Base-by-base conservation (phyloP, 2,888 invertebrate species). In the Camptogramma bilineatum region DNA sequence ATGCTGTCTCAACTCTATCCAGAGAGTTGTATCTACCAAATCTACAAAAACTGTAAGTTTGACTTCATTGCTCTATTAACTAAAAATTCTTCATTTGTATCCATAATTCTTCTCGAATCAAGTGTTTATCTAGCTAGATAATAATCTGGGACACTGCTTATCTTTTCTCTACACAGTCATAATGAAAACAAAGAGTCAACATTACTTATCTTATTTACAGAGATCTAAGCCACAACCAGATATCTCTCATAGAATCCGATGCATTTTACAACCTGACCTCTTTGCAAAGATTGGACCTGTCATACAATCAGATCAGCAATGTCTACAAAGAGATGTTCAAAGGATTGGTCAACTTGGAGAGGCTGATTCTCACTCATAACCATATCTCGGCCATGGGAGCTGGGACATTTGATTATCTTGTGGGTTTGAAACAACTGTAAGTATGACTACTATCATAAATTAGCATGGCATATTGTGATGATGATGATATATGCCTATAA, bases 221-320 rank as follows among this genome's bases (percentile, higher is more conserved):
- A 78, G 97, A 98, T 87, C 91, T 98, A 56, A 97, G 96, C 81
- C 95, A 95, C 79, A 98, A 98, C 84, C 94, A 95, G 74, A 96
- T 98, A 79, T 94, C 94, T 50, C 87, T 94, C 17, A 95, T 98
- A 75, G 95, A 96, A 73, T 94, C 95, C 3, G 95, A 95, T 77
- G 96, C 97, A 56, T 97, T 98, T 83, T 94, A 93, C 72, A 95
- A 96, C 81, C 94, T 96, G 76, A 94, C 95, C 13, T 95, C 95
- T 64, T 88, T 97, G n/a, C 95, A 95, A 81, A 87, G 95, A 53
- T 86, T 96, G 69, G 96, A 96, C 82, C 82, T 97, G 62, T 96
- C 96, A 0, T 91, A 93, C 72, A 97, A 97, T 83, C 94, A 94
- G 74, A 94, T 97, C 65, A 95, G 94, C 74, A 91, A 94, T 74